These are phyloP conservation scores for Austrofundulus limnaeus DNA, from an alignment of 2,113 vertebrate species.

Conservation along the genomic window DNA sequence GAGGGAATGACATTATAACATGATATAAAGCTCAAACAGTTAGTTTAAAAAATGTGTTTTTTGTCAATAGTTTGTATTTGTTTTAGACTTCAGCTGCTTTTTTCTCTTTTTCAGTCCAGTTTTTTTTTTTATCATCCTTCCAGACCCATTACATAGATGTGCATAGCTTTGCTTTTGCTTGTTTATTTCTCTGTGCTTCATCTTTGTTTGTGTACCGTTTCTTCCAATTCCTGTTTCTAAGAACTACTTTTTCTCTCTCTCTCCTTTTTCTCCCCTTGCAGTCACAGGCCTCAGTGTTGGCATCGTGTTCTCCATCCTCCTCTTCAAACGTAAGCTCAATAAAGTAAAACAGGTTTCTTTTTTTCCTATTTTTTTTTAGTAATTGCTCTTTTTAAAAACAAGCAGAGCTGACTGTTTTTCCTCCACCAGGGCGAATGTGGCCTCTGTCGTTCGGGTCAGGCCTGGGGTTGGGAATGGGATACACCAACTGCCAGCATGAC, in stretches of 20 bases:
- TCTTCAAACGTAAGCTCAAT: constrained; percentile 90
- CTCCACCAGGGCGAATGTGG: constrained; percentile 84
- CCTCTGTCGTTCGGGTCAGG: constrained; percentile 87
- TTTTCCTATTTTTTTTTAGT: background rate
- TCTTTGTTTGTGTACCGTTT: background rate
- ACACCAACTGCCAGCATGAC: constrained; percentile 93
- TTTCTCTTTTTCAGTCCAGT: no score
- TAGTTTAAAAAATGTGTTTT: no score
- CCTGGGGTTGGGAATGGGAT: constrained; percentile 90
- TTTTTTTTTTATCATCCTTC: background rate
- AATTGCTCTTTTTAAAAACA: background rate
- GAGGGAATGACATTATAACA: no score
- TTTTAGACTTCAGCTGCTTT: no score
- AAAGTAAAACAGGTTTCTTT: background rate
- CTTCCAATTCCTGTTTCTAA: background rate
- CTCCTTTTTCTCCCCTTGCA: constrained; percentile 50
- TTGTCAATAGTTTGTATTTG: no score
- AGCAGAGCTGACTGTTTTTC: constrained; percentile 4
- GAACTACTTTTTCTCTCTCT: background rate
- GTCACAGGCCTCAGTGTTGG: constrained; percentile 88
- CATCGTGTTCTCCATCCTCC: constrained; percentile 85
- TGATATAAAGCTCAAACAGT: no score
- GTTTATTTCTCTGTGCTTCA: no score
- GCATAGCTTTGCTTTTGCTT: background rate
- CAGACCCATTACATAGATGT: background rate